phyloP scores from a whole-genome alignment of 1,140 invertebrate genomes.

The Maniola jurtina region DNA sequence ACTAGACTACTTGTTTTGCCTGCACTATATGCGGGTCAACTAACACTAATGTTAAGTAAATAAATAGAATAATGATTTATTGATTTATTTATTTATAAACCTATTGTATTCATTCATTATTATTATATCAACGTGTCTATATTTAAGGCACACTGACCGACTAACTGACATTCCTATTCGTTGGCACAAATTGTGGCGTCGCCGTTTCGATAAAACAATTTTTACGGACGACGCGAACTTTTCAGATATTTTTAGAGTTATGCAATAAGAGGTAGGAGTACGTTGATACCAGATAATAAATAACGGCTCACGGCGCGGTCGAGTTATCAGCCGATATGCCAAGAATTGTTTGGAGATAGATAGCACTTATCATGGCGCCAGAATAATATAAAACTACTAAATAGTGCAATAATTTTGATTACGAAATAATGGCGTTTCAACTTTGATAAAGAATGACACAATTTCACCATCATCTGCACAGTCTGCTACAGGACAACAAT shows the following conservation, averaged over 20 bases:
- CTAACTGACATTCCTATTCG: constrained; percentile 36
- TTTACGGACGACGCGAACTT: constrained; percentile 21
- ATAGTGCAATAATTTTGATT: background rate
- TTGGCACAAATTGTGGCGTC: constrained; percentile 31
- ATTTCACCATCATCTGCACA: no score
- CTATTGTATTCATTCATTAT: background rate
- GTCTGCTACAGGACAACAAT: no score
- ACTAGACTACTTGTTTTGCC: no score
- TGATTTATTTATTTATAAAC: background rate
- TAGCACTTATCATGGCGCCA: constrained; percentile 12
- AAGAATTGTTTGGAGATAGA: background rate
- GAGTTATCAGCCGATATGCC: constrained; percentile 2
- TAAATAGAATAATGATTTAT: no score
- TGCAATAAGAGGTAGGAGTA: constrained; percentile 13
- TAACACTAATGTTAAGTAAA: no score
- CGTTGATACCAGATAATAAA: constrained; percentile 17
- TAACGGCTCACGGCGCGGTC: constrained; percentile 1
- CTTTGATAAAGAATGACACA: no score
- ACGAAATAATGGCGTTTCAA: no score
- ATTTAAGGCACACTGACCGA: constrained; percentile 43
- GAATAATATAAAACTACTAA: background rate
- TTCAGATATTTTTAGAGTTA: constrained; percentile 22
- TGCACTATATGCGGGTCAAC: no score
- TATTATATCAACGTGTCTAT: constrained; percentile 26
- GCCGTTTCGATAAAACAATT: constrained; percentile 31